Percentiles rank a stretch among this genome's conserved stretches.
Evolutionary conservation across 2,113 vertebrate genomes (phyloP).

Genomic region (Dasyurus viverrinus): DNA sequence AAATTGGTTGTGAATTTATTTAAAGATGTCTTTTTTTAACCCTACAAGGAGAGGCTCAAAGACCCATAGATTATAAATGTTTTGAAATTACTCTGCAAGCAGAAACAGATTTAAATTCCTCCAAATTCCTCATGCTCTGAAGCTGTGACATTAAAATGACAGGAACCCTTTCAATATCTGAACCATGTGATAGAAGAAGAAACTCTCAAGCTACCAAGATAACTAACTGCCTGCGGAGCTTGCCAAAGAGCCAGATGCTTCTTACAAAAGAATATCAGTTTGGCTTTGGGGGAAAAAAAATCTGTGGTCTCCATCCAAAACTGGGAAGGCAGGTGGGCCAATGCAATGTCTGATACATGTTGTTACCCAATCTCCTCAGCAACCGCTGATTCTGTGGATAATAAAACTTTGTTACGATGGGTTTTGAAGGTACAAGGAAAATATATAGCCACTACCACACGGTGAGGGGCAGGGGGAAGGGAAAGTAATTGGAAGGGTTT

Average conservation of each 20-base stretch:
- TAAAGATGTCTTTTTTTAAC: slow-evolving; percentile 31
- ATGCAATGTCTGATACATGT: accelerated
- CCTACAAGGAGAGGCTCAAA: slow-evolving; percentile 34
- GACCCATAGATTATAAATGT: slow-evolving; percentile 7
- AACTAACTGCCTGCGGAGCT: slow-evolving; percentile 15
- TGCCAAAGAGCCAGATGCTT: slow-evolving; percentile 76
- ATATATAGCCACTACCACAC: neutral
- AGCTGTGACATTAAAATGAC: slow-evolving; percentile 62
- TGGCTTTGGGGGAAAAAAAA: slow-evolving; percentile 26
- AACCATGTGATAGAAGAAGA: slow-evolving; percentile 50
- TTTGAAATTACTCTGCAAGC: slow-evolving; percentile 59
- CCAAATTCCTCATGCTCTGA: slow-evolving; percentile 64
- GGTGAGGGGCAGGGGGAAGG: neutral
- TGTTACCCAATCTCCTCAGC: neutral
- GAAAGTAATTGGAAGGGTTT: neutral
- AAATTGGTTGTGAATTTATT: slow-evolving; percentile 13
- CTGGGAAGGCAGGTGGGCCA: neutral
- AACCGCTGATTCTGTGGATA: slow-evolving; percentile 24
- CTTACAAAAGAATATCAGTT: slow-evolving; percentile 34
- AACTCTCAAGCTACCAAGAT: slow-evolving; percentile 32
- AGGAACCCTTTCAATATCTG: slow-evolving; percentile 58
- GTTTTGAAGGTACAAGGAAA: neutral
- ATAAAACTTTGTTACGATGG: neutral
- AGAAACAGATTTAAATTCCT: slow-evolving; percentile 65
- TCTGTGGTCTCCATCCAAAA: slow-evolving; percentile 45